Percentiles rank a stretch among this genome's conserved stretches.
These are phyloP conservation scores for Thinocorus orbignyianus DNA, from an alignment of 2,113 vertebrate genomes.

Conservation along the genomic window DNA sequence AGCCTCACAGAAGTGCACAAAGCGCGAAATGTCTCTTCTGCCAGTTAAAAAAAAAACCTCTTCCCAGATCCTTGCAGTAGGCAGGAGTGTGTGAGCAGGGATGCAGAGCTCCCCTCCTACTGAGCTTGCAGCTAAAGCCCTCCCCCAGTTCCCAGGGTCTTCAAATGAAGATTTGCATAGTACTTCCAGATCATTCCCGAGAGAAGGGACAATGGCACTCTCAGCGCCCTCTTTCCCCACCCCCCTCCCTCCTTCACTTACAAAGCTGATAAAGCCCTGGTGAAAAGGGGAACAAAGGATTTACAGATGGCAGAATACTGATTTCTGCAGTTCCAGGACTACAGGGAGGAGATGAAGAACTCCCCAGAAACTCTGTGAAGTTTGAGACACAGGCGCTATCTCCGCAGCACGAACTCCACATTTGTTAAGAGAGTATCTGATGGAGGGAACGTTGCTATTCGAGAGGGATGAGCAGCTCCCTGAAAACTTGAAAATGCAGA, in stretches of 20 bases:
- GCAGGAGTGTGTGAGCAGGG: background rate
- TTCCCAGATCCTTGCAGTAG: background rate
- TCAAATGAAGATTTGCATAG: slow-evolving; percentile 70
- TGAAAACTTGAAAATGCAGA: background rate
- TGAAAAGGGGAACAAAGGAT: slow-evolving; percentile 51
- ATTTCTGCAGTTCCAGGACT: slow-evolving; percentile 13
- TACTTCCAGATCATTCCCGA: slow-evolving; percentile 52
- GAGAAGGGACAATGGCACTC: slow-evolving; percentile 55
- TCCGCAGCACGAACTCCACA: background rate
- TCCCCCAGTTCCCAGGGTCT: slow-evolving; percentile 70
- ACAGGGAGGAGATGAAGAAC: background rate
- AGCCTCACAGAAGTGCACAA: background rate
- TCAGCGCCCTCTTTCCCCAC: background rate
- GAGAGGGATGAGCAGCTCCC: background rate
- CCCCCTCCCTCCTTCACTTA: background rate
- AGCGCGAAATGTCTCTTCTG: background rate
- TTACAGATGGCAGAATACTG: slow-evolving; percentile 59
- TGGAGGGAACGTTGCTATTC: background rate
- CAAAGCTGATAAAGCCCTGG: slow-evolving; percentile 32
- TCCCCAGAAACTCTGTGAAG: slow-evolving; percentile 23
- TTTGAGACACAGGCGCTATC: background rate
- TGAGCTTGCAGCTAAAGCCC: slow-evolving; percentile 41
- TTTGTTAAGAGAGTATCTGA: background rate
- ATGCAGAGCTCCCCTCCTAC: slow-evolving; percentile 29
- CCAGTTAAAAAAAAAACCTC: background rate